phyloP scores from a whole-genome alignment of 2,797 vertebrate genomes.

The Allobates femoralis region DNA sequence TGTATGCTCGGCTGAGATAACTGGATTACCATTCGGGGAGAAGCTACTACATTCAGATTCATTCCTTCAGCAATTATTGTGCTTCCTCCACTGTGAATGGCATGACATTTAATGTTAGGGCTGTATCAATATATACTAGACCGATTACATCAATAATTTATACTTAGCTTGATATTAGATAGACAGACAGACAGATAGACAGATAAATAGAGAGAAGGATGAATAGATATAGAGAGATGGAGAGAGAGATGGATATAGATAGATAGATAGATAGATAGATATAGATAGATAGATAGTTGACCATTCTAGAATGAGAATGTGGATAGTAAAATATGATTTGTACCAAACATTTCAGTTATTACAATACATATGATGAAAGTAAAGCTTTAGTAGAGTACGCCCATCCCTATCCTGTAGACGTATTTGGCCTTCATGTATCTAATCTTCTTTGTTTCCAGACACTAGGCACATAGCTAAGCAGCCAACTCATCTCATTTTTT shows the following conservation, averaged over 20 bases:
- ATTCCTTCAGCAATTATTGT: slow-evolving; percentile 91
- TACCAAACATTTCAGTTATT: slow-evolving; percentile 2
- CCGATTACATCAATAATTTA: too few species aligned
- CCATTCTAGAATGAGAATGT: background rate
- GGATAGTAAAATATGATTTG: background rate
- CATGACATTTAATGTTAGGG: background rate
- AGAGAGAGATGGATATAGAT: too few species aligned
- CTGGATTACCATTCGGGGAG: slow-evolving; percentile 91
- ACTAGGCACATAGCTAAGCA: background rate
- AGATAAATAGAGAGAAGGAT: too few species aligned
- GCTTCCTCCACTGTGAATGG: slow-evolving; percentile 86
- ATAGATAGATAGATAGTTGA: too few species aligned
- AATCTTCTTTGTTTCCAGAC: slow-evolving; percentile 11
- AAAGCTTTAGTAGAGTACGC: background rate
- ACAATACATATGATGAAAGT: slow-evolving; percentile 61
- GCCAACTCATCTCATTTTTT: slow-evolving; percentile 7
- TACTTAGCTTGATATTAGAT: too few species aligned
- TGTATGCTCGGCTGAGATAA: slow-evolving; percentile 81
- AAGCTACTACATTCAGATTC: slow-evolving; percentile 89
- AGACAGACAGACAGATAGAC: too few species aligned
- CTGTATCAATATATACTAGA: too few species aligned
- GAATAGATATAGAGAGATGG: too few species aligned
- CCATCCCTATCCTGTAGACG: background rate
- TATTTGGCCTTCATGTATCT: background rate
- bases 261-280: too few species aligned